These are phyloP conservation scores for Edolisoma coerulescens DNA, from an alignment of 2,113 vertebrate genomes.

Conservation along the genomic window DNA sequence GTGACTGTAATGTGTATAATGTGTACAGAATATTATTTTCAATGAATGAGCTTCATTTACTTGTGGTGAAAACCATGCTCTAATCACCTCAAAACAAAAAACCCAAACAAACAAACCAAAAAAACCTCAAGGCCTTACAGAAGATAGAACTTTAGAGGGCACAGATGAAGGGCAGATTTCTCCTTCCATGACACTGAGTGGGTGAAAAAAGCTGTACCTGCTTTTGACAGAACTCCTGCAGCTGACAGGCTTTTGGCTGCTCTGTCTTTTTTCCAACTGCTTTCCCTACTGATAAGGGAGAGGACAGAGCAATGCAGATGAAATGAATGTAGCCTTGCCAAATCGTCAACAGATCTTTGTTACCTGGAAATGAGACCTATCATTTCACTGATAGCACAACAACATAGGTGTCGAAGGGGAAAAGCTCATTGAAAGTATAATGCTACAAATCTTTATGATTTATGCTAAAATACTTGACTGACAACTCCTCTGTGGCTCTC, in stretches of 20 bases:
- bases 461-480: conserved; percentile 37
- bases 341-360: conserved; percentile 27
- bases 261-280: background rate
- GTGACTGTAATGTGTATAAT: background rate
- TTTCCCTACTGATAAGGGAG: background rate
- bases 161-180: background rate
- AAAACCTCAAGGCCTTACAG: background rate
- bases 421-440: conserved; percentile 40
- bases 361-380: conserved; percentile 29
- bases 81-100: background rate
- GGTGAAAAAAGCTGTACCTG: background rate
- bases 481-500: background rate
- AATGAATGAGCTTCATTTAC: background rate
- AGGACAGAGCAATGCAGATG: background rate
- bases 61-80: background rate
- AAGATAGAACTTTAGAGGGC: background rate
- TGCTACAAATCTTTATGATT: conserved; percentile 9
- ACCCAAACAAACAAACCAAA: too few relatives aligned
- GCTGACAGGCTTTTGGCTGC: background rate
- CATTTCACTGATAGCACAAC: conserved; percentile 5
- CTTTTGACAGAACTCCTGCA: background rate
- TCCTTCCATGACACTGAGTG: background rate
- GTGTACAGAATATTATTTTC: background rate
- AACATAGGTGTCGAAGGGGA: background rate
- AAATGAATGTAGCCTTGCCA: background rate